Evolutionary conservation across 2,888 invertebrate genomes (phyloP).

Genomic region (Entomobrya multifasciata): DNA sequence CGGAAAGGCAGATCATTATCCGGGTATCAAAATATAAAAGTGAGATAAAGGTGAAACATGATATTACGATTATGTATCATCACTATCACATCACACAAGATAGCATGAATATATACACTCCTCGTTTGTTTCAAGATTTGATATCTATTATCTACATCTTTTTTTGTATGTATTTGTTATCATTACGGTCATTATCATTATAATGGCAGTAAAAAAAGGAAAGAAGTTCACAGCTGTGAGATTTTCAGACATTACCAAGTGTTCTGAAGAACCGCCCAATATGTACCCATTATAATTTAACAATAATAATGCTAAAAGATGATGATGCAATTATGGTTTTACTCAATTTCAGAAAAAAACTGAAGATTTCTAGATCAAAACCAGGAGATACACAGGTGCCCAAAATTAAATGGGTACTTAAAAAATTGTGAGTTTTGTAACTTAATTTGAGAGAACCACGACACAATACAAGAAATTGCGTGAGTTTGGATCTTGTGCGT

Average conservation of each 20-base stretch:
- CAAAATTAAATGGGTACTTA: slow-evolving; percentile 13
- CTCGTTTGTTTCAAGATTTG: neutral
- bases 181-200: slow-evolving; percentile 16
- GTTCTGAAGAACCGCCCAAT: slow-evolving; percentile 41
- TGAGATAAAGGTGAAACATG: neutral
- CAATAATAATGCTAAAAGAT: neutral
- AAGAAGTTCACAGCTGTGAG: slow-evolving; percentile 65
- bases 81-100: neutral
- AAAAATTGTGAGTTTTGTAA: slow-evolving; percentile 16
- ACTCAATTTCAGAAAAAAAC: neutral
- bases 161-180: slow-evolving; percentile 10
- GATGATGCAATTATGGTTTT: neutral
- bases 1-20: slow-evolving; percentile 16
- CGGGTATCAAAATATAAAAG: neutral
- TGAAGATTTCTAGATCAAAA: neutral
- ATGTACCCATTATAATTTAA: slow-evolving; percentile 9
- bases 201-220: slow-evolving; percentile 41
- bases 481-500: neutral
- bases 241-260: slow-evolving; percentile 44
- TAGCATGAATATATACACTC: neutral
- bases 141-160: slow-evolving; percentile 15
- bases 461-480: neutral
- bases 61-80: neutral
- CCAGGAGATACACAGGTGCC: neutral
- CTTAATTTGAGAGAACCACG: slow-evolving; percentile 29